Base-by-base conservation (phyloP, 1,140 invertebrate genomes). In the Pararge aegeria region DNA sequence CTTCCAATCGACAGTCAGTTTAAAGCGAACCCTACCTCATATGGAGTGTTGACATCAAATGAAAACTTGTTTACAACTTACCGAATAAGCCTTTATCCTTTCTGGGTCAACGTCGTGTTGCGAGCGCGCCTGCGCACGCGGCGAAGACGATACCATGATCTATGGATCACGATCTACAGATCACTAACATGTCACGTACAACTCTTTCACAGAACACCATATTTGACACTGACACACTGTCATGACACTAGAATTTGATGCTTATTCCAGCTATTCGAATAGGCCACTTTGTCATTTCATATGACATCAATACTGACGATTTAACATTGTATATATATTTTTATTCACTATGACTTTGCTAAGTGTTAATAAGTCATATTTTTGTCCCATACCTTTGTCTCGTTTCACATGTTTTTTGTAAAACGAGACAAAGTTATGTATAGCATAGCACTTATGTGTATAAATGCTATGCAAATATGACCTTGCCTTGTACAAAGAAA, bases 61-160 rank as follows among this genome's bases (percentile, higher is more conserved):
- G 5, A 6, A 49, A 27, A 49, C 21, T 49, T 53, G 49, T 53
- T 57, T 57, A 53, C 16, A 10, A 87, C 86, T 87, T 62, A 89
- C 86, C 61, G 83, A 87, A 66, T 89, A 89, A 29, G 86, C 86
- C 68, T 86, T 87, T 66, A 89, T 87, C 70, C 86, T 80, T 71
- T 89, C 75, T 70, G 83, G 86, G 75, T 87, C 86, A 70, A 86
- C 79, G 54, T 86, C 81, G 71, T 83, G 84, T 55, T 79, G 81
- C 66, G 79, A 80, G 49, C 83, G 83, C 55, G 82, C 66, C 69
- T 84, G 83, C 75, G 83, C 82, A 51, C 81, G 83, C 73, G 86
- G 83, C 73, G 86, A 89, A 69, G 86, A 89, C 70, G 86, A 89
- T 66, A 89, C 86, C 86, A 89, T 89, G 73, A 80, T 86, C 78